Evolutionary conservation across 2,797 vertebrate genomes (phyloP).

Genomic region (Acipenser oxyrinchus): DNA sequence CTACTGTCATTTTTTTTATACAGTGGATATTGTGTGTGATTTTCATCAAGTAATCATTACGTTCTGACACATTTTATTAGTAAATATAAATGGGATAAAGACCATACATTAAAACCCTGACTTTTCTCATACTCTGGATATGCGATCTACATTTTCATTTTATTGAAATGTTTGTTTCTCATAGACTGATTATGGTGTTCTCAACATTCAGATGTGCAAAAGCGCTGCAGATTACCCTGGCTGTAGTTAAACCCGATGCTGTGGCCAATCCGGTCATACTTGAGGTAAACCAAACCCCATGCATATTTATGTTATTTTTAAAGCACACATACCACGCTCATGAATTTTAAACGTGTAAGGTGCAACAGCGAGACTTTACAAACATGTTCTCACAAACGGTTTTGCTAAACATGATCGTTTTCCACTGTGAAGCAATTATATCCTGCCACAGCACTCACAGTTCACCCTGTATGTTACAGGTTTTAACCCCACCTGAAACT

Average conservation of each 20-base stretch:
- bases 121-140: no score
- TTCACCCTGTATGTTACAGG: not conserved
- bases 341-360: no score
- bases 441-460: not conserved
- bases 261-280: constrained; percentile 78
- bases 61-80: no score
- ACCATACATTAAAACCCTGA: no score
- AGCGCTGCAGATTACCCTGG: constrained; percentile 83
- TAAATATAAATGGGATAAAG: no score
- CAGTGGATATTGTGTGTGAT: no score
- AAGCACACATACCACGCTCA: constrained; percentile 2
- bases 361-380: no score
- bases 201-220: constrained; percentile 38
- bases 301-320: not conserved
- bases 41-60: no score
- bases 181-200: constrained; percentile 25
- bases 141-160: no score
- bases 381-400: constrained; percentile 1
- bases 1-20: no score
- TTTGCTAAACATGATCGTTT: not conserved
- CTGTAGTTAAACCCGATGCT: constrained; percentile 84
- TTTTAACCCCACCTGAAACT: not conserved
- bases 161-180: no score
- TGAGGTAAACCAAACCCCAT: constrained; percentile 54
- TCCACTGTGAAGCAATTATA: constrained; percentile 1